These are phyloP conservation scores for Polietes domitor DNA, from an alignment of 2,888 invertebrate genomes.

Conservation along the genomic window DNA sequence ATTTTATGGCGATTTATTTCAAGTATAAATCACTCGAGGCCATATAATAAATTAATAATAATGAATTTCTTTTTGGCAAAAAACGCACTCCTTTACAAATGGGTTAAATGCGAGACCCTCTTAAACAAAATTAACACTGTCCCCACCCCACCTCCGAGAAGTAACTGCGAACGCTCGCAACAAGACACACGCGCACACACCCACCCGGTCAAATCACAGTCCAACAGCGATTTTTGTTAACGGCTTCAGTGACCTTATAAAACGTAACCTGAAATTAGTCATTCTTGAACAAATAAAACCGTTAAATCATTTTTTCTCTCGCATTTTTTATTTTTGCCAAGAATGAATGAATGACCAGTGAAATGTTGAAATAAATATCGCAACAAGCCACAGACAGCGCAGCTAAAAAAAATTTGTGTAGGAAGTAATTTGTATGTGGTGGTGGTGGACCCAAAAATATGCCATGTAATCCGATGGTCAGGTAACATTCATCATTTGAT, in stretches of 20 bases:
- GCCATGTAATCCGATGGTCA: background rate
- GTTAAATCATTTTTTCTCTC: slow-evolving; percentile 45
- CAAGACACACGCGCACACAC: background rate
- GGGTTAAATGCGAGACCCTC: background rate
- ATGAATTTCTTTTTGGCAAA: background rate
- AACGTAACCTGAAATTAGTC: slow-evolving; percentile 50
- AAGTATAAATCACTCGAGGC: slow-evolving; percentile 45
- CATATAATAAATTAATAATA: slow-evolving; percentile 48
- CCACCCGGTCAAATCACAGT: background rate
- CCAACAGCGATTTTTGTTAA: background rate
- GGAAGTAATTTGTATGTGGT: background rate
- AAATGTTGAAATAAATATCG: slow-evolving; percentile 14
- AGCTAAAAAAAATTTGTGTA: slow-evolving; percentile 4
- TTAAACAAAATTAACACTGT: slow-evolving; percentile 5
- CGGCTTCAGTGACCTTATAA: slow-evolving; percentile 22
- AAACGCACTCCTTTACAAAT: background rate
- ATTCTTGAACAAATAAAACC: slow-evolving; percentile 47
- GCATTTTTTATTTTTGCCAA: background rate
- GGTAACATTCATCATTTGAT: slow-evolving; percentile 28
- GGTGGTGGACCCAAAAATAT: background rate
- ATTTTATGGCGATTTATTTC: slow-evolving; percentile 29
- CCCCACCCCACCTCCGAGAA: background rate
- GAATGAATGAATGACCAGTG: background rate
- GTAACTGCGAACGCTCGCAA: too few relatives aligned
- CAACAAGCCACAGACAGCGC: background rate